phyloP scores from a whole-genome alignment of 1,140 invertebrate genomes.

The Drosophila obscura region DNA sequence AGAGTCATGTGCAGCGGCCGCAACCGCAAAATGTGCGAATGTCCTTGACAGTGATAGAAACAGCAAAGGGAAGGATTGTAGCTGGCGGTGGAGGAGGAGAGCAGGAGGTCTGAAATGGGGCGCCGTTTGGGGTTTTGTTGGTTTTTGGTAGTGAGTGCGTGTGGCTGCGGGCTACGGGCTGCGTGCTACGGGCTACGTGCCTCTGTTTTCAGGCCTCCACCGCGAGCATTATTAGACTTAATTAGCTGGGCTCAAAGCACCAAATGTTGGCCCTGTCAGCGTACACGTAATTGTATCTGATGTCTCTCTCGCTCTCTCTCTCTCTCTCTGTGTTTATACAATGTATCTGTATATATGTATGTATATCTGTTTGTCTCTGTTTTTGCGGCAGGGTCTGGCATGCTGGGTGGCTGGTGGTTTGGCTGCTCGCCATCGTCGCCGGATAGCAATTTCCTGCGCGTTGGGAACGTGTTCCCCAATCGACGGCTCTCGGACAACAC shows the following conservation, averaged over 20 bases:
- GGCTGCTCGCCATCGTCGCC: conserved; percentile 89
- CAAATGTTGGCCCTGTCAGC: conserved; percentile 1
- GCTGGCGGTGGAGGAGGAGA: not conserved
- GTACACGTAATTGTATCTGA: conserved; percentile 8
- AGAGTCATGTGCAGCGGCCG: conserved; percentile 60
- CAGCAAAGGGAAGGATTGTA: conserved; percentile 6
- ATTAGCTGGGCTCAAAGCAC: conserved; percentile 51
- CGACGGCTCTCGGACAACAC: conserved; percentile 95
- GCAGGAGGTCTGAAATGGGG: not conserved
- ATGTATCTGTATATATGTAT: no score
- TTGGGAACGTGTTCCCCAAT: conserved; percentile 90
- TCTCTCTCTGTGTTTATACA: not conserved
- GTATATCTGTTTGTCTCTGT: conserved; percentile 12
- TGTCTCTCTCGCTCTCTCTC: conserved; percentile 3
- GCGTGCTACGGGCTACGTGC: conserved; percentile 2
- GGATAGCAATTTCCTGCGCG: conserved; percentile 94
- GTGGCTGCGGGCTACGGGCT: conserved; percentile 1
- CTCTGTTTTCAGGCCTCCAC: conserved; percentile 27
- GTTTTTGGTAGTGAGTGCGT: conserved; percentile 54
- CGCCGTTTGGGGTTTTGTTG: conserved; percentile 13
- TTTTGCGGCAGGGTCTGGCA: conserved; percentile 84
- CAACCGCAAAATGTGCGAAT: conserved; percentile 63
- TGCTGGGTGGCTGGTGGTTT: conserved; percentile 90
- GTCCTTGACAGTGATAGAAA: conserved; percentile 61
- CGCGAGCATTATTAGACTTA: conserved; percentile 65